These are phyloP conservation scores for Rhodinocichla rosea DNA, from an alignment of 2,113 vertebrate genomes.

Conservation along the genomic window DNA sequence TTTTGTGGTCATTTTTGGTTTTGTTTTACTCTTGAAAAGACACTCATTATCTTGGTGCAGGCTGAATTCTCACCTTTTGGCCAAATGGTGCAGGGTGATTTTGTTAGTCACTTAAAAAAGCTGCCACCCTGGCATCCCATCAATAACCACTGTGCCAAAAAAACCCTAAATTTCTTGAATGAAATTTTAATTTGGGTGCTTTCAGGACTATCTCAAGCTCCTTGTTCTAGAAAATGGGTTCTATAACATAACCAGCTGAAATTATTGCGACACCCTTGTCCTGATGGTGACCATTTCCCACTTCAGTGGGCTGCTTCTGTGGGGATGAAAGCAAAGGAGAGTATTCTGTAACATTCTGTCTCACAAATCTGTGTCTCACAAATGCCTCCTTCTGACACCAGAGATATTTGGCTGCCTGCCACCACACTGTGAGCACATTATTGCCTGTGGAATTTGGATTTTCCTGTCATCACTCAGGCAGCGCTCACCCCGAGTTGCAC, in stretches of 20 bases:
- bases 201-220: background rate
- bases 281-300: background rate
- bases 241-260: background rate
- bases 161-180: background rate
- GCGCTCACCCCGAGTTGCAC: background rate
- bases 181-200: background rate
- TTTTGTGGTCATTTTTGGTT: background rate
- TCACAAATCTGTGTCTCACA: background rate
- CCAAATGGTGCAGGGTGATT: background rate
- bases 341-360: background rate
- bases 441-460: background rate
- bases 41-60: accelerated
- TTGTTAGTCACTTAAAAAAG: background rate
- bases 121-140: background rate
- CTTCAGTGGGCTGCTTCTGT: background rate
- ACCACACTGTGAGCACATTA: accelerated
- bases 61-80: background rate
- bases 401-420: background rate
- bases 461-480: background rate
- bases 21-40: background rate
- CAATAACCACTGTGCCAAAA: background rate
- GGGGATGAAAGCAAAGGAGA: background rate
- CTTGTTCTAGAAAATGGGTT: background rate
- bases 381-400: background rate
- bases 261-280: background rate